Base-by-base conservation (phyloP, 2,888 invertebrate species). In the Thera obeliscata region DNA sequence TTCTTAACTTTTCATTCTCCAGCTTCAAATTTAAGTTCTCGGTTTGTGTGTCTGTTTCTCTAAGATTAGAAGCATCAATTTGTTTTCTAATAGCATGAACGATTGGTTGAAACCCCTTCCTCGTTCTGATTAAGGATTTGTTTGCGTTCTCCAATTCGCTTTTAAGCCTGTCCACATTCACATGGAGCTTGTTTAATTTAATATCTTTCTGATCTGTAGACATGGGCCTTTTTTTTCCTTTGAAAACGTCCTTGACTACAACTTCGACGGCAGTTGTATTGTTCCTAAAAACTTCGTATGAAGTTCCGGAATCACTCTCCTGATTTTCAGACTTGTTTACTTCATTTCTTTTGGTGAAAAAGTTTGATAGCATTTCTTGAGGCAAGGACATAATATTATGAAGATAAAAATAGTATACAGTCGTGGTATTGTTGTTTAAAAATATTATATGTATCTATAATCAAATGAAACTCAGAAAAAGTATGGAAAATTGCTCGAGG, bases 241-340 rank as follows among this genome's bases (percentile, higher is more conserved):
- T 80, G 3, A 81, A 74, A 4, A 89, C 77, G 72, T 88, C 87
- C 79, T 90, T 91, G 1, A 90, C 87, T 46, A 89, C 82, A 3
- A 91, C 86, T 78, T 91, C 91, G 2, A 91, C 86, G 1, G 90
- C 87, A 36, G 89, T 89, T 8, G 87, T 88, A 38, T 88, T 86
- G 66, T 91, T 91, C 71, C 87, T 83, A 67, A 88, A 90, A 3
- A 90, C 86, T 75, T 90, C 88, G 56, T 82, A 86, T 0, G 87
- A 78, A 5, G 79, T 80, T 9, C 79, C 79, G 3, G 80, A 75
- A 8, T 80, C 79, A 35, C 61, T 52, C n/a, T 46, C 62, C 0
- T 57, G 35, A 36, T 57, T 58, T 11, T 56, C 54, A 6, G 56
- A 11, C 35, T 67, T 70, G 50, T 68, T 66, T 66, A 48, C 43